A percentile compares a stretch with the other conserved stretches of the same genome.
These are phyloP conservation scores for Notolabrus celidotus DNA, from an alignment of 2,797 vertebrate species.

Conservation along the genomic window DNA sequence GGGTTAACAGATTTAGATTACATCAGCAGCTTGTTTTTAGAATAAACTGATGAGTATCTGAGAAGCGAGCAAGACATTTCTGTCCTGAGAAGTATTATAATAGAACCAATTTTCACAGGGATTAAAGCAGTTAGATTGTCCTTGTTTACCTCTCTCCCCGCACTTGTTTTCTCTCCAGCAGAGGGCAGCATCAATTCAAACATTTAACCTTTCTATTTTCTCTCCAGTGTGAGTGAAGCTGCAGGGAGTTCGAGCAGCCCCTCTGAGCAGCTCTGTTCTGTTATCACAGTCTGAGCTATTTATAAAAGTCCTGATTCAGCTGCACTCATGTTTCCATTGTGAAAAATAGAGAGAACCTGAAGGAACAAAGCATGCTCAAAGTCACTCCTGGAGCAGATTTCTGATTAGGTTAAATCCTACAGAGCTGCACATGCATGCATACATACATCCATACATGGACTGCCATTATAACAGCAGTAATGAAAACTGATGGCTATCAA, in stretches of 20 bases:
- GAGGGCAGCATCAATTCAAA: constrained; percentile 69
- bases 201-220: constrained; percentile 16
- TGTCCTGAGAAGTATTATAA: too few species aligned
- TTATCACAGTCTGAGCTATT: constrained; percentile 75
- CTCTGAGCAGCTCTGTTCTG: constrained; percentile 58
- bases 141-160: too few species aligned
- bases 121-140: too few species aligned
- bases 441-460: not conserved
- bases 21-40: too few species aligned
- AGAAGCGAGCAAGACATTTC: too few species aligned
- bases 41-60: too few species aligned
- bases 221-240: constrained; percentile 18
- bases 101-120: too few species aligned
- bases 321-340: constrained; percentile 63
- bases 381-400: constrained; percentile 17
- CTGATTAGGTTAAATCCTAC: constrained; percentile 7
- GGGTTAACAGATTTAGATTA: too few species aligned
- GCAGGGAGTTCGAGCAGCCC: constrained; percentile 57
- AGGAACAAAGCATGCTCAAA: constrained; percentile 46
- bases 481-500: not conserved
- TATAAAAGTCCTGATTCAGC: constrained; percentile 79
- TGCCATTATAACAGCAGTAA: not conserved
- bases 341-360: constrained; percentile 37
- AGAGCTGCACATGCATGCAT: not conserved
- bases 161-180: constrained; percentile 57